Base-by-base conservation (phyloP, 1,140 invertebrate genomes). In the Calosoma granatense region DNA sequence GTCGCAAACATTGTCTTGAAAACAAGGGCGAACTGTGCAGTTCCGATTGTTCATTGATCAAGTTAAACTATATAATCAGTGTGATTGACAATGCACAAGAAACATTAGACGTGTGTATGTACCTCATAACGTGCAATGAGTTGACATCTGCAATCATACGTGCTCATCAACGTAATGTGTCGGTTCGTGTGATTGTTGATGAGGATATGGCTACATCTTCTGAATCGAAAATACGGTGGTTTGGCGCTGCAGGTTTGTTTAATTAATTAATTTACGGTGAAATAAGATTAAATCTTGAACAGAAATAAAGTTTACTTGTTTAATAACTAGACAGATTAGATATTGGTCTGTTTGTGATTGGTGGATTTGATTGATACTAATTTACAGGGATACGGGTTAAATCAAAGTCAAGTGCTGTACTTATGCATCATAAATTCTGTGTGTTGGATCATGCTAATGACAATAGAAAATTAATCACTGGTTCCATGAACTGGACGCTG, bases 391-490 rank as follows among this genome's bases (percentile, higher is more conserved):
- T 60, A 22, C 55, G 36, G 14, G 55, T 36, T 20, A 60, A 57
- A 51, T 2, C 55, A 20, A 43, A 57, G 19, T n/a, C 4, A 26
- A 53, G 21, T n/a, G 11, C 17, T 6, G 55, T 55, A 2, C 12
- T 60, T 20, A 60, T 60, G 59, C 59, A 60, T 26, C 59, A 60
- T 21, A 60, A 60, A 51, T 60, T 53, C 22, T 39, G 56, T n/a
- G n/a, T 60, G 6, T 53, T 60, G 39, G 59, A 60, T 51, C 20
- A 41, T 20, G 15, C 53, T 0, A 54, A 21, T 60, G 55, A 21
- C 17, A 54, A 22, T 23, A 39, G 43, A 1, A 30, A 54, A 26
- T 52, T 57, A 17, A 12, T 57, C 1, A 53, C 52, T 39, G 59
- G 59, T 17, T 60, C 59, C 20, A 51, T 60, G 22, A 60, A 60